Evolutionary conservation across 2,113 vertebrate species (phyloP), one percentile per base, ranked within the genome.

Genomic region (Gorsachius goisagi): DNA sequence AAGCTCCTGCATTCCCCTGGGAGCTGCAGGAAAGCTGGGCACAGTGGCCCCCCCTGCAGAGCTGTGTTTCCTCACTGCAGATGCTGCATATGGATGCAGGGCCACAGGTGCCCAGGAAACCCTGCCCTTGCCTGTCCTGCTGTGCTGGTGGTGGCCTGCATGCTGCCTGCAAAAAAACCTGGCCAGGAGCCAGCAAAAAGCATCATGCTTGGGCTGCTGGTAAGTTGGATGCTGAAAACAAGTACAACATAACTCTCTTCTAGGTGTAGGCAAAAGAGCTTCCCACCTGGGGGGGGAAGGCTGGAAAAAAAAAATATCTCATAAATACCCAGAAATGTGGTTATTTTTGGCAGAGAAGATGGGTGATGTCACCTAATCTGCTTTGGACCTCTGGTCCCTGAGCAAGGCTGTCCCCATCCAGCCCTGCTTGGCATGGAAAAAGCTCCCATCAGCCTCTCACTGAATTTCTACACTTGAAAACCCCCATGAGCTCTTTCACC

Each of bases 1-100:
- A 22, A 10, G 8, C 22, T 86, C 17, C 53, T 21, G 17, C 24
- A 9, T 5, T 41, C 9, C 63, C 21, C 19, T 56, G 37, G 32
- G 62, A 76, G 33, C 37, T 22, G 23, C 27, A 20, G 79, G 15
- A 8, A 41, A 52, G 9, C 28, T 11, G 37, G n/a, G 7, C 12
- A 15, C 22, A 2, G 66, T 7, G 59, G 13, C 4, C 7, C 3
- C 21, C 13, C 15, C 39, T 35, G 9, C 26, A 26, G 78, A 37
- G 41, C 47, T 35, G 30, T 0, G 0, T 8, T 66, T 81, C 35
- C 11, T 11, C 0, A 1, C 47, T 44, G 41, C 44, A 1, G 4
- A 24, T 41, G 49, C 41, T 39, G 41, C 37, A 1, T 7, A 45
- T 35, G 44, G 27, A 10, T 23, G 35, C 19, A 22, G 28, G 26